Evolutionary conservation across 2,888 invertebrate genomes (phyloP).

Genomic region (Hemaris fuciformis): DNA sequence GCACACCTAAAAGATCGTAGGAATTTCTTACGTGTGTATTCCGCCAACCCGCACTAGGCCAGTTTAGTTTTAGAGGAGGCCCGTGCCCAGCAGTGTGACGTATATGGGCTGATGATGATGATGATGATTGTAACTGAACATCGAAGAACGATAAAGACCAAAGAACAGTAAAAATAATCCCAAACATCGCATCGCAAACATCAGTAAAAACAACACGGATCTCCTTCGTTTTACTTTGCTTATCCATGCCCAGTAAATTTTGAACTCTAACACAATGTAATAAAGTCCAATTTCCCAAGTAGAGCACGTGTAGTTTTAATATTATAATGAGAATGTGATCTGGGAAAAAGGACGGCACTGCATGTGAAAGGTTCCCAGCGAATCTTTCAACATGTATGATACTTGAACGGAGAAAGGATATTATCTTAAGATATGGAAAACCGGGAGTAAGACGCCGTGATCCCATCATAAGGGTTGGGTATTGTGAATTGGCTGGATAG

Average conservation of each 20-base stretch:
- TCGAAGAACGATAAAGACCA: not conserved
- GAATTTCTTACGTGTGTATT: too few relatives aligned
- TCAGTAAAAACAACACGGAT: not conserved
- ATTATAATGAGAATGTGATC: conserved; percentile 57
- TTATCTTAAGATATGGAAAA: conserved; percentile 17
- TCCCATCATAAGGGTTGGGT: not conserved
- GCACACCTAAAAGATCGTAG: too few relatives aligned
- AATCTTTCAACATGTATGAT: conserved; percentile 33
- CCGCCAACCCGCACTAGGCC: too few relatives aligned
- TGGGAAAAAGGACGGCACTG: conserved; percentile 48
- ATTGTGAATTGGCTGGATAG: not conserved
- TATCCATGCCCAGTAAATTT: not conserved
- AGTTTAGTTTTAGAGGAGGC: too few relatives aligned
- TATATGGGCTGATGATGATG: too few relatives aligned
- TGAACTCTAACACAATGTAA: not conserved
- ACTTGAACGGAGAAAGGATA: conserved; percentile 15
- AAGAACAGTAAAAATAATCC: not conserved
- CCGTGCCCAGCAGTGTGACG: too few relatives aligned
- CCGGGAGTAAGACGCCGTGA: not conserved
- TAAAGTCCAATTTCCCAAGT: not conserved
- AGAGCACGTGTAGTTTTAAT: conserved; percentile 43
- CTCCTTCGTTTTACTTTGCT: not conserved
- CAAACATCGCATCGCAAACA: not conserved
- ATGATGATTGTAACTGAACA: not conserved
- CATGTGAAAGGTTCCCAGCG: conserved; percentile 49